phyloP scores from a whole-genome alignment of 2,888 invertebrate species.

The Pterostichus niger region DNA sequence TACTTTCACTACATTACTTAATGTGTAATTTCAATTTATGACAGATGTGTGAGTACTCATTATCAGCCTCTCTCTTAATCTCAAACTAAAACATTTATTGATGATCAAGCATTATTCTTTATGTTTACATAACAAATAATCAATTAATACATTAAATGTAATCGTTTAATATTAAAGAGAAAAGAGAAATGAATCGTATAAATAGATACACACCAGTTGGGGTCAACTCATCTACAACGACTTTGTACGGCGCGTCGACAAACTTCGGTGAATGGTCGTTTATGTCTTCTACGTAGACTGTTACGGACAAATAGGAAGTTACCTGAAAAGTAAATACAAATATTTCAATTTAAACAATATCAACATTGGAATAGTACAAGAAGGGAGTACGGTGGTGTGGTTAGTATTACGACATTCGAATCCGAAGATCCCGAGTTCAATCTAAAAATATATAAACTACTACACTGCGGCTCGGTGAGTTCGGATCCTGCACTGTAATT shows the following conservation, averaged over 20 bases:
- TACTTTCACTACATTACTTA: slow-evolving; percentile 62
- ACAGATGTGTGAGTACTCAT: slow-evolving; percentile 31
- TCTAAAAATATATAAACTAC: no score
- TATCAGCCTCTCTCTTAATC: slow-evolving; percentile 28
- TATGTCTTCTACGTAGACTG: slow-evolving; percentile 93
- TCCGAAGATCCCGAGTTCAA: no score
- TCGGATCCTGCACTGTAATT: no score
- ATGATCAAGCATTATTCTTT: background rate
- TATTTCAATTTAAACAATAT: no score
- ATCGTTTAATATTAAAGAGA: background rate
- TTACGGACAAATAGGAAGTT: slow-evolving; percentile 90
- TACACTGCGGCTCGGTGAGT: no score
- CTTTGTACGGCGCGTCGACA: slow-evolving; percentile 87
- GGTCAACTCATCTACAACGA: slow-evolving; percentile 90
- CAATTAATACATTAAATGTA: background rate
- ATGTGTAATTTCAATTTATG: slow-evolving; percentile 49
- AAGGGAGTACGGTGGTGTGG: no score
- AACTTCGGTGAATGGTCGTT: slow-evolving; percentile 92
- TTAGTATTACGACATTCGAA: no score
- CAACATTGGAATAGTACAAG: no score
- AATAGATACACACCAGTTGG: slow-evolving; percentile 81
- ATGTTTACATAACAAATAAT: slow-evolving; percentile 26
- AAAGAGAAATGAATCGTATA: background rate
- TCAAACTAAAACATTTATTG: slow-evolving; percentile 17
- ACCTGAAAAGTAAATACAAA: slow-evolving; percentile 78